Evolutionary conservation across 2,797 vertebrate species (phyloP).

Genomic region (Limnodromus scolopaceus): DNA sequence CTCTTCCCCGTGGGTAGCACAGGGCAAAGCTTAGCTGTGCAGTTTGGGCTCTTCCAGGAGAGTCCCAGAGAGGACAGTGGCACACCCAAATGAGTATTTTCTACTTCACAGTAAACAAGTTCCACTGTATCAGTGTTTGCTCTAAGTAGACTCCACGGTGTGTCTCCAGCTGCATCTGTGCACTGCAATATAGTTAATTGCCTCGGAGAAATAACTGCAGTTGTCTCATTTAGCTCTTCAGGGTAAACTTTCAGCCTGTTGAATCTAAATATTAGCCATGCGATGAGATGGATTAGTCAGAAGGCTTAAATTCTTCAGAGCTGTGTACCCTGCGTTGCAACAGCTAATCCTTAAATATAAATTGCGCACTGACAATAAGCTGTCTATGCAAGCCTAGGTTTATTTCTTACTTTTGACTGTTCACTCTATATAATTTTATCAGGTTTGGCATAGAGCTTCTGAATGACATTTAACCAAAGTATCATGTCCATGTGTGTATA

Average conservation of each 20-base stretch:
- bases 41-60: not conserved
- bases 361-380: slow-evolving; percentile 35
- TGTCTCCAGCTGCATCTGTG: slow-evolving; percentile 36
- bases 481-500: slow-evolving; percentile 17
- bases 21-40: not conserved
- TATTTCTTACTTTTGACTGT: slow-evolving; percentile 24
- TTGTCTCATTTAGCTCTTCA: slow-evolving; percentile 37
- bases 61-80: not conserved
- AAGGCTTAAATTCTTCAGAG: slow-evolving; percentile 35
- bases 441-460: slow-evolving; percentile 67
- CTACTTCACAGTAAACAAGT: slow-evolving; percentile 13
- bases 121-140: slow-evolving; percentile 67
- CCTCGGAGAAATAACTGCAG: slow-evolving; percentile 7
- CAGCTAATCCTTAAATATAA: slow-evolving; percentile 42
- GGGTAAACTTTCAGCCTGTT: slow-evolving; percentile 37
- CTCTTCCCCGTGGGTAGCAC: not conserved
- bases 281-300: not conserved
- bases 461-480: slow-evolving; percentile 78
- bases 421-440: slow-evolving; percentile 29
- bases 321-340: slow-evolving; percentile 11
- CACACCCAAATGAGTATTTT: not conserved
- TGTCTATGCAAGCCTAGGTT: slow-evolving; percentile 72
- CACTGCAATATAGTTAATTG: slow-evolving; percentile 15
- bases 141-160: not conserved
- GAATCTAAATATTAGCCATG: not conserved